These are phyloP conservation scores for Hybognathus amarus DNA, from an alignment of 2,797 vertebrate species.

Conservation along the genomic window DNA sequence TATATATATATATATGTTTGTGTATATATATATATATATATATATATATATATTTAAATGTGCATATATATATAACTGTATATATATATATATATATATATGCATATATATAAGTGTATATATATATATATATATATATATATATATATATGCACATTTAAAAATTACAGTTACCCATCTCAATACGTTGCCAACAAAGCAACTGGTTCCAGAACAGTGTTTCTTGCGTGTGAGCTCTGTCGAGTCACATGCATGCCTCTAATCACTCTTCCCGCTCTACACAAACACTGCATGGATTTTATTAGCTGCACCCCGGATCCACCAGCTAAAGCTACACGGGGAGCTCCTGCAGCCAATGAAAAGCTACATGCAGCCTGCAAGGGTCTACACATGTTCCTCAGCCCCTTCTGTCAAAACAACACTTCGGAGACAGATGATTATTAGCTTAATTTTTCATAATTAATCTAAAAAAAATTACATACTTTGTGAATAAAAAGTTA, in stretches of 20 bases:
- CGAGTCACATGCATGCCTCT: conserved; percentile 24
- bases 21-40: neutral
- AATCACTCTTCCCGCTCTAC: conserved; percentile 44
- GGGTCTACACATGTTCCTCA: conserved; percentile 51
- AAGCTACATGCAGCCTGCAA: conserved; percentile 28
- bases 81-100: no score
- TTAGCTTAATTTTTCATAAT: neutral
- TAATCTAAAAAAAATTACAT: neutral
- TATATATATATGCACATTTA: no score
- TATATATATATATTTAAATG: no score
- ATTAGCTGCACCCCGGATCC: conserved; percentile 40
- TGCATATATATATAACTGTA: neutral
- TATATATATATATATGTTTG: no score
- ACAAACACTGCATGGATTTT: conserved; percentile 44
- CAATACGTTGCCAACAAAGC: conserved; percentile 4
- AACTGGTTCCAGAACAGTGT: conserved; percentile 28
- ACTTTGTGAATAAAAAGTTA: neutral
- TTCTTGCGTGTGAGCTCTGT: conserved; percentile 4
- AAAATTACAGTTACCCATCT: conserved; percentile 2
- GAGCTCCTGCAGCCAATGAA: conserved; percentile 27
- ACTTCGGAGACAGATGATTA: neutral
- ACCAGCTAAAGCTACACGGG: conserved; percentile 41
- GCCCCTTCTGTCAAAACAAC: conserved; percentile 59
- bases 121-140: no score
- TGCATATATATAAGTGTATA: no score